Evolutionary conservation across 2,888 invertebrate genomes (phyloP).

Genomic region (Hirtodrosophila trivittata): DNA sequence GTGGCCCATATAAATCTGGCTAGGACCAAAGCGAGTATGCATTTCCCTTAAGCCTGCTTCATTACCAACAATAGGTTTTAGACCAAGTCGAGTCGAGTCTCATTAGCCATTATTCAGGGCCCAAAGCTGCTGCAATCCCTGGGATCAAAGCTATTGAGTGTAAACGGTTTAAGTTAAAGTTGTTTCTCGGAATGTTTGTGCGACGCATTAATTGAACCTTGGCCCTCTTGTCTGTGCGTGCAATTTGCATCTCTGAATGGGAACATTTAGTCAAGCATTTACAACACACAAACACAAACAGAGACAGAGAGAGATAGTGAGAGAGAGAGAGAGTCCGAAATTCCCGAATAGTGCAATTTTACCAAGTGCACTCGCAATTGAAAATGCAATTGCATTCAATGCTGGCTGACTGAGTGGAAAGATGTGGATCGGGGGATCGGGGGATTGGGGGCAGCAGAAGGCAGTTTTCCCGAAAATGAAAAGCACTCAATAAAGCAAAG

Average conservation of each 20-base stretch:
- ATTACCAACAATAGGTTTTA: too few relatives aligned
- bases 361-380: slow-evolving; percentile 25
- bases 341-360: slow-evolving; percentile 42
- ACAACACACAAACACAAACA: slow-evolving; percentile 1
- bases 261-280: slow-evolving; percentile 16
- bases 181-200: background rate
- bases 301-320: background rate
- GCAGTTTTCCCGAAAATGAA: background rate
- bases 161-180: slow-evolving; percentile 4
- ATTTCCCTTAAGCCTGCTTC: too few relatives aligned
- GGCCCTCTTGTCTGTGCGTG: slow-evolving; percentile 1
- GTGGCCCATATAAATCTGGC: background rate
- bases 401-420: background rate
- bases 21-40: background rate
- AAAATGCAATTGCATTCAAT: slow-evolving; percentile 35
- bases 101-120: slow-evolving; percentile 15
- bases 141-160: background rate
- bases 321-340: background rate
- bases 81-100: background rate
- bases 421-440: too few relatives aligned
- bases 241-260: slow-evolving; percentile 36
- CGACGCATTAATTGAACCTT: slow-evolving; percentile 25
- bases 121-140: background rate
- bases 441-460: background rate
- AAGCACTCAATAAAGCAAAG: background rate